phyloP scores from a whole-genome alignment of 2,888 invertebrate genomes.

The Tiliacea aurago region DNA sequence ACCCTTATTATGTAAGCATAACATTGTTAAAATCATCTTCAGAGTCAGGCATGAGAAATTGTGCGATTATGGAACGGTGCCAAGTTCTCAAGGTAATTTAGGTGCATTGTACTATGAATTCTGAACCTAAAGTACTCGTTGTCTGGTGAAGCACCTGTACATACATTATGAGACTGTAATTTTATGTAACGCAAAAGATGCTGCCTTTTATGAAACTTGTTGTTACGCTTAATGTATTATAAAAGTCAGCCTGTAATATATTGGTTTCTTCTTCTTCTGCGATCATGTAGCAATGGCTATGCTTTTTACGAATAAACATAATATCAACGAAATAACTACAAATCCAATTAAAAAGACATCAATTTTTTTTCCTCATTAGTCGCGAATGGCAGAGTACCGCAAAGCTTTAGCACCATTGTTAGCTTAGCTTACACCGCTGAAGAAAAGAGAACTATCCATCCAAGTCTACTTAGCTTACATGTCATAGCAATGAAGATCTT shows the following conservation, averaged over 20 bases:
- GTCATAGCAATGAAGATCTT: slow-evolving; percentile 14
- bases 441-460: slow-evolving; percentile 5
- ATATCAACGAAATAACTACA: not conserved
- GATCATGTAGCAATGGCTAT: not conserved
- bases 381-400: slow-evolving; percentile 6
- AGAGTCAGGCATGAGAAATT: slow-evolving; percentile 44
- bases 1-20: slow-evolving; percentile 57
- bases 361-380: not conserved
- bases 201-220: not conserved
- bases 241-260: not conserved
- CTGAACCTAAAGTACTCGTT: slow-evolving; percentile 37
- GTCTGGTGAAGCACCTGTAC: slow-evolving; percentile 20
- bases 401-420: slow-evolving; percentile 14
- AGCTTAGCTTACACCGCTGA: slow-evolving; percentile 3
- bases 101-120: slow-evolving; percentile 60
- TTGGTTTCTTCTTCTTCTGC: not conserved
- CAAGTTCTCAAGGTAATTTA: slow-evolving; percentile 58
- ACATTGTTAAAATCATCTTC: slow-evolving; percentile 50
- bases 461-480: not conserved
- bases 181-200: not conserved
- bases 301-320: not conserved
- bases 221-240: not conserved
- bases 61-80: slow-evolving; percentile 57
- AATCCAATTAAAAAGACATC: slow-evolving; percentile 9
- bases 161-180: not conserved